Conservation (phyloP, 2,888 invertebrate genomes). For the Troilus luridus region DNA sequence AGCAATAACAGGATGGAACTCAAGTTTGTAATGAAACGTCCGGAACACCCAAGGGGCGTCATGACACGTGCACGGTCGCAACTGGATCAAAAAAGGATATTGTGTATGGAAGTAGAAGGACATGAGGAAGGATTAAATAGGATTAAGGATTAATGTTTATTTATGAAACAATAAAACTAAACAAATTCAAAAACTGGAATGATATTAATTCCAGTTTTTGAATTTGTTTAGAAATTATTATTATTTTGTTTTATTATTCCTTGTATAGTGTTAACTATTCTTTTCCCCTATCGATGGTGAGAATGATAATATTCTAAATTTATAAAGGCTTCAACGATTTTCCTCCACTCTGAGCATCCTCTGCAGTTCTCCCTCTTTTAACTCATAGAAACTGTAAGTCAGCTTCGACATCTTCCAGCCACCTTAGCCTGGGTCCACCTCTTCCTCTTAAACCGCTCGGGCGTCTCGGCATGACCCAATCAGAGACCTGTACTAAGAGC, state of each 20-base stretch:
- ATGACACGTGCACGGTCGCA: neutral
- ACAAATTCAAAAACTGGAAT: no score
- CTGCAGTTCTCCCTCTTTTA: neutral
- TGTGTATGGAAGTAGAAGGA: neutral
- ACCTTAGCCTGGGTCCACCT: neutral
- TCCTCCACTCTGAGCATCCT: neutral
- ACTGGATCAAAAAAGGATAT: neutral
- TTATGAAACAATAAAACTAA: no score
- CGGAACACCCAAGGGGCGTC: neutral
- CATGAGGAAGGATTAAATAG: neutral
- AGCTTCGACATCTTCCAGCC: neutral
- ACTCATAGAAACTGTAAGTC: neutral
- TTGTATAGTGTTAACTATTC: no score
- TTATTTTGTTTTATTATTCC: no score
- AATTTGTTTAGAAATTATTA: no score
- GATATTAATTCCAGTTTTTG: no score
- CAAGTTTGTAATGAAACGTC: slow-evolving; percentile 9
- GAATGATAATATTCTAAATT: no score
- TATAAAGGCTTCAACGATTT: neutral
- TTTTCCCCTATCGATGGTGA: no score
- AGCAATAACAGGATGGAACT: slow-evolving; percentile 2
- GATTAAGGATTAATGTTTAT: no score
- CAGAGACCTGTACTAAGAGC: no score
- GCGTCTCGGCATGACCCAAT: neutral
- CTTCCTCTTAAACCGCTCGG: neutral